Evolutionary conservation across 64 coral and sea anemone species (phyloP).

Genomic region (Stichodactyla mertensii): DNA sequence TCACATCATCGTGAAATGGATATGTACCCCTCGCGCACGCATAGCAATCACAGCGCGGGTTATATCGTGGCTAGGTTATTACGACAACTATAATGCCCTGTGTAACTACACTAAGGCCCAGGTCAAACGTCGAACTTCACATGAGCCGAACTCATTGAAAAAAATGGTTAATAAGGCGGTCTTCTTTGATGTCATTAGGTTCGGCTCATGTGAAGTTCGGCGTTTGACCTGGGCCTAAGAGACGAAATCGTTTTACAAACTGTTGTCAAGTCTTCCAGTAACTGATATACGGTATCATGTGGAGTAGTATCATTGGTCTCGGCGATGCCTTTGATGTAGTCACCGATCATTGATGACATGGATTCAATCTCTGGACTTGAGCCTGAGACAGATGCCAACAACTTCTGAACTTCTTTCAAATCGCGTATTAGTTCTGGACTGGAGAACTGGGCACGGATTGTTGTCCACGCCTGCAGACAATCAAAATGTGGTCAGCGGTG

Average conservation of each 20-base stretch:
- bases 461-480: neutral
- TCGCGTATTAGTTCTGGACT: neutral
- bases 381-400: neutral
- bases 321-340: neutral
- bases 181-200: too few species aligned
- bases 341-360: neutral
- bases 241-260: neutral
- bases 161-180: too few species aligned
- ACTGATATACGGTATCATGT: neutral
- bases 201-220: too few species aligned
- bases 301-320: neutral
- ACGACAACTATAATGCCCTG: too few species aligned
- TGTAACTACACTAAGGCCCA: too few species aligned
- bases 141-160: too few species aligned
- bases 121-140: too few species aligned
- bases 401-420: neutral
- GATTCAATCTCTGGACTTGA: neutral
- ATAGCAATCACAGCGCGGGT: too few species aligned
- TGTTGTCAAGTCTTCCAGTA: neutral
- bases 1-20: too few species aligned
- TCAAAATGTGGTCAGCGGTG: neutral
- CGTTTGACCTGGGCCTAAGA: too few species aligned
- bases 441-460: neutral
- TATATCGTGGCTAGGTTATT: too few species aligned
- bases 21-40: too few species aligned